Conservation (phyloP, 2,888 invertebrate genomes). For the Ramazzottius varieornatus region DNA sequence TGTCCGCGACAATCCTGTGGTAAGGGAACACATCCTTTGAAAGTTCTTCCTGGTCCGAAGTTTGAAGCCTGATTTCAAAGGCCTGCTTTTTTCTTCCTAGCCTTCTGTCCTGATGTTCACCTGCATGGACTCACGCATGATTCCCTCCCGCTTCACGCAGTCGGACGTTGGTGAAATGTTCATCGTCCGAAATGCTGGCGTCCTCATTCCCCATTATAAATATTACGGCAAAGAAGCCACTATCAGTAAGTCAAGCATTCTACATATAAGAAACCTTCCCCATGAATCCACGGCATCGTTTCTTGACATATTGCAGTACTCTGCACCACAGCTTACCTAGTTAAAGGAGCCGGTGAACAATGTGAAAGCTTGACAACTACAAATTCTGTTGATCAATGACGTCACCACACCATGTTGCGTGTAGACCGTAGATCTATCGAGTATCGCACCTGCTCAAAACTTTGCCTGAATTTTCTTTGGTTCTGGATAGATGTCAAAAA, state of each 20-base stretch:
- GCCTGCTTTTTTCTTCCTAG: constrained; percentile 29
- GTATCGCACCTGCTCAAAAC: too few relatives aligned
- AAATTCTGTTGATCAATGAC: too few relatives aligned
- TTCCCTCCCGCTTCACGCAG: constrained; percentile 77
- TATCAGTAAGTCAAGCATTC: neutral
- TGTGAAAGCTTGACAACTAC: too few relatives aligned
- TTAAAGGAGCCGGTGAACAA: too few relatives aligned
- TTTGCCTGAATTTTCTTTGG: too few relatives aligned
- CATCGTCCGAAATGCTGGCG: constrained; percentile 77
- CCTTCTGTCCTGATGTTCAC: constrained; percentile 89
- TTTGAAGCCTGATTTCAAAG: neutral
- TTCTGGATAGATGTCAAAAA: too few relatives aligned
- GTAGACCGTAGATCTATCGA: too few relatives aligned
- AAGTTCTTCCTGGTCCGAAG: neutral
- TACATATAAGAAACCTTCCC: neutral
- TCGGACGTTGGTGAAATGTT: constrained; percentile 93
- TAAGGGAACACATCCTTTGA: constrained; percentile 20
- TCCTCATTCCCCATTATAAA: neutral
- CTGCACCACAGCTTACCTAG: too few relatives aligned
- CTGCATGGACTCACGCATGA: constrained; percentile 92
- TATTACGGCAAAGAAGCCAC: constrained; percentile 2
- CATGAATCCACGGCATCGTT: neutral
- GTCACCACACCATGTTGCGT: too few relatives aligned
- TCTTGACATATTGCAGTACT: neutral
- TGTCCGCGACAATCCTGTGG: constrained; percentile 62